Percentiles rank a stretch among this genome's conserved stretches.
Conservation (phyloP, 1,140 invertebrate species). For the Leptinotarsa defecta region DNA sequence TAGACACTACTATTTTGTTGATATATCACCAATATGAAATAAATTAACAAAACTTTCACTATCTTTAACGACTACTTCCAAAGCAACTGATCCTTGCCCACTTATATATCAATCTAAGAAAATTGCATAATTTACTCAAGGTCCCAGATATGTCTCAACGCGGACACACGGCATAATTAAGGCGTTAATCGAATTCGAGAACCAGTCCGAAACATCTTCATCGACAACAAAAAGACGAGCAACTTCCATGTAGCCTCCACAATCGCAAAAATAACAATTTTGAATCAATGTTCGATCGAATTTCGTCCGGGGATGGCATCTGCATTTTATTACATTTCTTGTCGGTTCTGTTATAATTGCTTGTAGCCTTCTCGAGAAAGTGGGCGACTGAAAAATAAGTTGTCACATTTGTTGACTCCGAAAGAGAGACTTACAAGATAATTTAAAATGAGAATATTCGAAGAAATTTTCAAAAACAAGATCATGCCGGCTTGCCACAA, state of each 20-base stretch:
- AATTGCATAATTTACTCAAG: conserved; percentile 2
- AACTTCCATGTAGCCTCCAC: neutral
- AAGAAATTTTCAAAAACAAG: no score
- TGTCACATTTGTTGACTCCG: neutral
- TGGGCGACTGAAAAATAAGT: neutral
- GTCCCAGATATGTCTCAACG: neutral
- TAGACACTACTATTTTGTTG: no score
- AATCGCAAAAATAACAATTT: neutral
- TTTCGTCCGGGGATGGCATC: neutral
- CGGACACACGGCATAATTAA: neutral
- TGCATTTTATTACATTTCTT: neutral
- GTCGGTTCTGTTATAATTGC: neutral
- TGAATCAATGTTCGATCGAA: neutral
- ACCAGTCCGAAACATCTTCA: neutral
- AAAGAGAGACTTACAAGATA: neutral
- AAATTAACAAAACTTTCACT: neutral
- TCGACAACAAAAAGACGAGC: neutral
- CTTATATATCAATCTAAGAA: neutral
- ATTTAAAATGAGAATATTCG: no score
- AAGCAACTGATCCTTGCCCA: neutral
- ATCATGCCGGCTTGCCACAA: no score
- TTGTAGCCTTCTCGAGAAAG: neutral
- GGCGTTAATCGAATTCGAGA: neutral
- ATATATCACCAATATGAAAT: no score
- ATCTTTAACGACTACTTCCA: neutral